phyloP scores from a whole-genome alignment of 2,888 invertebrate species.

The Galerucella nymphaeae region DNA sequence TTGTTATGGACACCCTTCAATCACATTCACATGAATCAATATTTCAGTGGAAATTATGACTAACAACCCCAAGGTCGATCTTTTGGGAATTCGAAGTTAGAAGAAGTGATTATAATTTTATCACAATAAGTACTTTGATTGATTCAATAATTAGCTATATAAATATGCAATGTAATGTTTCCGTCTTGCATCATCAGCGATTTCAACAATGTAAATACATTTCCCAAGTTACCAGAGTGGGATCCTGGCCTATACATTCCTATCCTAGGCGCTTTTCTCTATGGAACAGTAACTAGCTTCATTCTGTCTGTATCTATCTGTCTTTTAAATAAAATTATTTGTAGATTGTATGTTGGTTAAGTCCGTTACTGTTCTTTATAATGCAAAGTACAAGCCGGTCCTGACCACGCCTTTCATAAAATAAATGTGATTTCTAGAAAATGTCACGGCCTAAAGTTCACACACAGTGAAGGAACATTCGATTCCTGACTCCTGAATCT shows the following conservation, averaged over 20 bases:
- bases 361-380: neutral
- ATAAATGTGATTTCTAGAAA: slow-evolving; percentile 57
- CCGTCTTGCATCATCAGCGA: neutral
- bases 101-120: no score
- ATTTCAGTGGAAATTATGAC: no score
- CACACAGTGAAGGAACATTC: slow-evolving; percentile 47
- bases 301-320: no score
- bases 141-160: neutral
- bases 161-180: neutral
- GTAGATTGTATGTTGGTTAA: neutral
- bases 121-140: neutral
- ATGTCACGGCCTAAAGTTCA: slow-evolving; percentile 63
- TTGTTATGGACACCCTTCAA: neutral
- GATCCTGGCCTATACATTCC: no score
- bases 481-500: slow-evolving; percentile 50
- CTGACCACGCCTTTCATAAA: slow-evolving; percentile 59
- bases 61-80: no score
- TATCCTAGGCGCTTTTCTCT: no score
- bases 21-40: no score
- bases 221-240: no score
- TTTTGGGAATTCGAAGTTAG: no score
- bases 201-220: no score
- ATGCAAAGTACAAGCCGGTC: slow-evolving; percentile 41
- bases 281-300: no score
- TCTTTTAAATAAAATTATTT: no score